A percentile compares a stretch with the other conserved stretches of the same genome.
Conservation (phyloP, 2,113 vertebrate genomes). For the Urocitellus parryii region DNA sequence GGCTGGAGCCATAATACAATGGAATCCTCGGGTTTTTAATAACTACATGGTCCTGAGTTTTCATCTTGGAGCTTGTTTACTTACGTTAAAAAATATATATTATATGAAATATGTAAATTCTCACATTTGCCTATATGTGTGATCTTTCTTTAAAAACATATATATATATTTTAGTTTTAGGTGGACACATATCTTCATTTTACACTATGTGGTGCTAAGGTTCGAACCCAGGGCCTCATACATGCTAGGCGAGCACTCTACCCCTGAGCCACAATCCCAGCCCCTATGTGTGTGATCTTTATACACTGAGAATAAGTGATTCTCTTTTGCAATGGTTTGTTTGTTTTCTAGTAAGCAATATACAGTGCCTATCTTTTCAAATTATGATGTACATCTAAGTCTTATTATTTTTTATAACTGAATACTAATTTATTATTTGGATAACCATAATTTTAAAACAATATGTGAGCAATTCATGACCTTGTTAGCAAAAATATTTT, state of each 20-base stretch:
- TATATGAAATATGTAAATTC: neutral
- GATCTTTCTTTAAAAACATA: neutral
- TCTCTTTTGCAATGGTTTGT: neutral
- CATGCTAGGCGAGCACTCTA: no score
- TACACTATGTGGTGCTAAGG: no score
- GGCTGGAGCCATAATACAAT: neutral
- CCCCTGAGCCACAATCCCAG: no score
- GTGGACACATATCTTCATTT: no score
- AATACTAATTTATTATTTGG: neutral
- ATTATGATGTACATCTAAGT: neutral
- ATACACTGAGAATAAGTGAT: neutral
- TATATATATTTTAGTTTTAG: no score
- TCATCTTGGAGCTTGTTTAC: neutral
- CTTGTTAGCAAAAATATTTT: slow-evolving; percentile 20
- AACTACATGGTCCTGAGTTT: neutral
- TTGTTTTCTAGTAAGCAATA: neutral
- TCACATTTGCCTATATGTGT: no score
- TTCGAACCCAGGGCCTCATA: no score
- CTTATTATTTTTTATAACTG: neutral
- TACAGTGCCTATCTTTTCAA: neutral
- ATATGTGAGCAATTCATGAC: neutral
- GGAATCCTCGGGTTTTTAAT: neutral
- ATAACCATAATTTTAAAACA: neutral
- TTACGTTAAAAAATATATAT: neutral
- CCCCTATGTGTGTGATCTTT: neutral